Base-by-base conservation (phyloP, 2,113 vertebrate genomes). In the Chrysemys picta region DNA sequence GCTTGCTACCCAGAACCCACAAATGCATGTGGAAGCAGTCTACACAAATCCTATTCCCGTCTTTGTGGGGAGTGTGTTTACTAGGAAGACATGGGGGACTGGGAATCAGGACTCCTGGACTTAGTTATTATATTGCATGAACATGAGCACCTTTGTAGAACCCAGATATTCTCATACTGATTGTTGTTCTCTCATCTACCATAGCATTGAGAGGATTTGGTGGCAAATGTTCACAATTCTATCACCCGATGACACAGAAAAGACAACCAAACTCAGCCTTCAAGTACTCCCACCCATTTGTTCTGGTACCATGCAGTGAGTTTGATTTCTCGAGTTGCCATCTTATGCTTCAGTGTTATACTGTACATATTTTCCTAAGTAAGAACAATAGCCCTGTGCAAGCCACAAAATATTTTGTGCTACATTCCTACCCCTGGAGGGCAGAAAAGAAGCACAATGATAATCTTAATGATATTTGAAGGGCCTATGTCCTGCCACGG, bases 141-240 rank as follows among this genome's bases (percentile, higher is more conserved):
- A 69, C 38, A 38, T 21, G 65, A 17, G 65, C 4, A 21, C 65
- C 35, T 69, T 69, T 69, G 35, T 69, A 69, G 35, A 69, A 69
- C 65, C 17, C 65, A 69, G 65, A 10, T 21, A 69, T 17, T n/a
- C 35, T 69, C 16, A 69, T 19, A 7, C 27, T 31, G 12, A 25
- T 57, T 4, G 62, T 65, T 45, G 21, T 42, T 85, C 35, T 0
- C 0, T 59, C 4, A 21, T 27, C 47, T 69, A 11, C 56, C 81
- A 12, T 29, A 87, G 38, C 13, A 3, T 27, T 69, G 12, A 47
- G 52, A 52, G 2, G 69, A 3, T 79, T 54, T 35, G 0, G 0
- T 38, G 54, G 78, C 1, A 1, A 53, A 54, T 62, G 7, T 14
- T 7, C 24, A 1, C 3, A 52, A 42, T 24, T 75, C 38, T 75